These are phyloP conservation scores for Drosophila pseudoobscura DNA, from an alignment of 1,140 invertebrate species.

Conservation along the genomic window DNA sequence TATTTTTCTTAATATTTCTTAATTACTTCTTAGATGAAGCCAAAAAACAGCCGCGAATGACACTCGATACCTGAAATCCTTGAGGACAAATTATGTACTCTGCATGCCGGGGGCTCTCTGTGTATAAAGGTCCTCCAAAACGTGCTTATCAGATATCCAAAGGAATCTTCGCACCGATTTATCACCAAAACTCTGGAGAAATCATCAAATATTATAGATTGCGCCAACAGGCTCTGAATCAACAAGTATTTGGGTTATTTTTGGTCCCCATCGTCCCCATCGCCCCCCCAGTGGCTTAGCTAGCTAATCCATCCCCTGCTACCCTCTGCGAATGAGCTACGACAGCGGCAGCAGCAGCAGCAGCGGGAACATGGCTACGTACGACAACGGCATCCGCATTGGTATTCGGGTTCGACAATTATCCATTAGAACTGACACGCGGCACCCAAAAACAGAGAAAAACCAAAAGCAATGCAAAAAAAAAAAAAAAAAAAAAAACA, in stretches of 20 bases:
- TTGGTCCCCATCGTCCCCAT: not conserved
- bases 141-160: no score
- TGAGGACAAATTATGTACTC: no score
- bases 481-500: not conserved
- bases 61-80: no score
- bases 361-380: not conserved
- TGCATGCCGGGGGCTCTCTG: no score
- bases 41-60: no score
- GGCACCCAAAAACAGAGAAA: conserved; percentile 34
- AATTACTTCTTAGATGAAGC: no score
- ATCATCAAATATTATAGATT: no score
- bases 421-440: conserved; percentile 79
- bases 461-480: conserved; percentile 25
- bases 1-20: no score
- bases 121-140: no score
- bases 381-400: conserved; percentile 14
- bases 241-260: conserved; percentile 22
- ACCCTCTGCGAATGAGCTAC: conserved; percentile 20
- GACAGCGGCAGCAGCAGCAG: conserved; percentile 24
- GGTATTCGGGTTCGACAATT: conserved; percentile 73
- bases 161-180: no score
- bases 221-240: conserved; percentile 3
- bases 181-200: no score
- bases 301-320: conserved; percentile 31
- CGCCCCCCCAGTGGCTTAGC: conserved; percentile 3